Evolutionary conservation across 2,113 vertebrate genomes (phyloP).

Genomic region (Girardinichthys multiradiatus): DNA sequence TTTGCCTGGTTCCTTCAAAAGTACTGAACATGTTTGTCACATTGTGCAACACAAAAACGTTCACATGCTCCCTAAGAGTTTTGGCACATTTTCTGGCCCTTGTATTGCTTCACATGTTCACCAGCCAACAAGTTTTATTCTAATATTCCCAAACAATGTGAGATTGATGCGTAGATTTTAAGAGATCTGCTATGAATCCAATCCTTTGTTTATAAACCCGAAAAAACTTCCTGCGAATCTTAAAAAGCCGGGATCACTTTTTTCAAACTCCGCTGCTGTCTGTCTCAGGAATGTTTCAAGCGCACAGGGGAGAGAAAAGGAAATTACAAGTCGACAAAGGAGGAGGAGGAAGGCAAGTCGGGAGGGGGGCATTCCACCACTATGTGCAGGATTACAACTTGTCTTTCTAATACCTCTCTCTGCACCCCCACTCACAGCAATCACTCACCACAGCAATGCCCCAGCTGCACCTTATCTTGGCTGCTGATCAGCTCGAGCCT

Average conservation of each 20-base stretch:
- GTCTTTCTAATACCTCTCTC: constrained; percentile 40
- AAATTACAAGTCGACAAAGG: constrained; percentile 65
- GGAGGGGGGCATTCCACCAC: constrained; percentile 43
- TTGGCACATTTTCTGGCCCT: constrained; percentile 12
- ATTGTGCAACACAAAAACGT: constrained; percentile 31
- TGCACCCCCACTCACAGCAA: constrained; percentile 39
- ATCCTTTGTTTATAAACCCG: constrained; percentile 35
- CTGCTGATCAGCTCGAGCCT: constrained; percentile 46
- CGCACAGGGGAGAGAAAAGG: constrained; percentile 58
- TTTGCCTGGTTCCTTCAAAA: constrained; percentile 33
- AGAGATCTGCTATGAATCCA: constrained; percentile 27
- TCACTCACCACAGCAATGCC: constrained; percentile 46
- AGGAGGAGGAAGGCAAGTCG: constrained; percentile 41
- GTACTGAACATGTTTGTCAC: constrained; percentile 16
- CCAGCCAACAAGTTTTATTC: constrained; percentile 43
- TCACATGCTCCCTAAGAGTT: constrained; percentile 26
- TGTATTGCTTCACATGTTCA: constrained; percentile 27
- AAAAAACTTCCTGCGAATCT: constrained; percentile 44
- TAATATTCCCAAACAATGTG: constrained; percentile 26
- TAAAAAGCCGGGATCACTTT: constrained; percentile 31
- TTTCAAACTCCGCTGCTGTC: constrained; percentile 59
- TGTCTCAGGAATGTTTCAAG: constrained; percentile 74
- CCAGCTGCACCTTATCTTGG: constrained; percentile 35
- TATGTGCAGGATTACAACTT: constrained; percentile 38
- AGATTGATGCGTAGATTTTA: constrained; percentile 5